Evolutionary conservation across 2,797 vertebrate species (phyloP), one percentile per base, ranked within the genome.

Genomic region (Selene dorsalis): DNA sequence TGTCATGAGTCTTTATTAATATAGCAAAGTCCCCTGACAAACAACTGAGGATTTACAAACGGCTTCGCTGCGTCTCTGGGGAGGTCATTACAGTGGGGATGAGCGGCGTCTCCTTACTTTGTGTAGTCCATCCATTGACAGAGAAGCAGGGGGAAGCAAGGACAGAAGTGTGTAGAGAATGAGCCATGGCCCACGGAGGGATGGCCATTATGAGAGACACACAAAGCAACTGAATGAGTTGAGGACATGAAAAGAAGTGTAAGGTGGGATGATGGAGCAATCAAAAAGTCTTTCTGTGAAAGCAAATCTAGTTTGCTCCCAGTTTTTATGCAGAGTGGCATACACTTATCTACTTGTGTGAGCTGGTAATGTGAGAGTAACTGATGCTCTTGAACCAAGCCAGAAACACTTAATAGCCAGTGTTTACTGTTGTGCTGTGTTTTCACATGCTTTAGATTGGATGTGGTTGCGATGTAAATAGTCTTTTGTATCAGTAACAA

Each of bases 11-110:
- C 76, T 86, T 87, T 86, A 83, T 81, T 78, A 85, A 87, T 85
- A 75, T 69, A 64, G 75, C 73, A 87, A 84, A 89, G 83, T 84
- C 73, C 77, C 79, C 84, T 80, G 84, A 83, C 80, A 88, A 89
- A 91, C 91, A 90, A 86, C 85, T 69, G 62, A 88, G 91, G 81
- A 89, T 88, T 92, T 83, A 85, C 76, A 82, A 88, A 88, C 88
- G 88, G 86, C 87, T 76, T 80, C 56, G 28, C 53, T 26, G 50
- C 59, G 86, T 94, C 94, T 94, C 94, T 57, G 84, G 67, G 92
- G 94, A 90, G 88, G 92, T 95, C 93, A 94, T 95, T 95, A 95
- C 83, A 84, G 73, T 56, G 64, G 83, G 86, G 78, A 87, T 77
- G 84, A 88, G 75, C 41, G 14, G 75, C 63, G 13, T 75, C 68